These are phyloP conservation scores for Philereme transversata DNA, from an alignment of 2,888 invertebrate genomes.

Conservation along the genomic window DNA sequence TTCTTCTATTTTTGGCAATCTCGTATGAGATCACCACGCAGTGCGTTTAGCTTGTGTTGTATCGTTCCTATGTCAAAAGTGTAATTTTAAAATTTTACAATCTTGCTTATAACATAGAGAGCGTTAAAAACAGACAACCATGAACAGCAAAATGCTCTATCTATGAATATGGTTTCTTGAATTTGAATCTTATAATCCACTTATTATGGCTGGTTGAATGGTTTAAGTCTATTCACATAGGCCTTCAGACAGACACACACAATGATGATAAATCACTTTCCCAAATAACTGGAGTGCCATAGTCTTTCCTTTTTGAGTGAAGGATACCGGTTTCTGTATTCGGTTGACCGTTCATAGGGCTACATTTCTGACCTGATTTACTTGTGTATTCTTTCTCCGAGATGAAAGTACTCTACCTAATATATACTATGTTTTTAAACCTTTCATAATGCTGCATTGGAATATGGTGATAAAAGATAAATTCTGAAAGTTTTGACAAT, in stretches of 20 bases:
- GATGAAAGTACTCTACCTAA: background rate
- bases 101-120: too few relatives aligned
- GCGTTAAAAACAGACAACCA: too few relatives aligned
- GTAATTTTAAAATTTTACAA: too few relatives aligned
- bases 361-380: conserved; percentile 20
- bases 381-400: background rate
- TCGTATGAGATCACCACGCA: background rate
- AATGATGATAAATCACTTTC: conserved; percentile 10
- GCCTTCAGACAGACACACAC: background rate
- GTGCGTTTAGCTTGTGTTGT: too few relatives aligned
- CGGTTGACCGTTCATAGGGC: conserved; percentile 12
- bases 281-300: conserved; percentile 4
- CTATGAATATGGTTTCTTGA: background rate
- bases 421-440: too few relatives aligned
- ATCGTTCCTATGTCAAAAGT: too few relatives aligned
- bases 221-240: background rate
- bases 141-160: background rate
- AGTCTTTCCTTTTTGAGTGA: conserved; percentile 1
- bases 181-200: background rate
- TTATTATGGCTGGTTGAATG: background rate
- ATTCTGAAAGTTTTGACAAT: too few relatives aligned
- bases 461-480: too few relatives aligned
- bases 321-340: conserved; percentile 21
- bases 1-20: background rate
- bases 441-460: too few relatives aligned